phyloP scores from a whole-genome alignment of 2,113 vertebrate genomes.

The Rhabdomys dilectus region DNA sequence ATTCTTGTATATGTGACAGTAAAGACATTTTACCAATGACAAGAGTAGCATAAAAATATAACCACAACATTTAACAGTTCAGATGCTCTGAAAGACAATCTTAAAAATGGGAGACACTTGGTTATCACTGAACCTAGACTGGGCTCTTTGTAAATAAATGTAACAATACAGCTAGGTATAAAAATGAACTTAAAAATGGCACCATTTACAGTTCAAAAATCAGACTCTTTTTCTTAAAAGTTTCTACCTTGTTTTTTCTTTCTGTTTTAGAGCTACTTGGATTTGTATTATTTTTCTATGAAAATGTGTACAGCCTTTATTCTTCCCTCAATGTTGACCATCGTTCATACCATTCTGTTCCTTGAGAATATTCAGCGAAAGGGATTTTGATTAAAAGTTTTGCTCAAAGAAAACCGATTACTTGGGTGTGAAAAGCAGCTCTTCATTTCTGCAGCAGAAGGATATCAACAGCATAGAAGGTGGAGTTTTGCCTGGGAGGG shows the following conservation, averaged over 20 bases:
- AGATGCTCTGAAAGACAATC: constrained; percentile 76
- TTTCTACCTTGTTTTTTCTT: not conserved
- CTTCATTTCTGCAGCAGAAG: not conserved
- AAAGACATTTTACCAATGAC: constrained; percentile 34
- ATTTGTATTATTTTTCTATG: constrained; percentile 70
- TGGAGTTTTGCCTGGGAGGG: not conserved
- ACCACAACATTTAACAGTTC: not conserved
- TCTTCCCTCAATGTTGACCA: constrained; percentile 20
- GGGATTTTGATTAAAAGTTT: constrained; percentile 33
- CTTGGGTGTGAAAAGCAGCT: not conserved
- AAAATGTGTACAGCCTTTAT: constrained; percentile 23
- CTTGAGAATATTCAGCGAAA: not conserved
- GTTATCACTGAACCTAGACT: constrained; percentile 21
- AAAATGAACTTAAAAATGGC: constrained; percentile 37
- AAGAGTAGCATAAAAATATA: constrained; percentile 5
- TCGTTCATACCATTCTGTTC: constrained; percentile 12
- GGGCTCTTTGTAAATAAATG: constrained; percentile 62
- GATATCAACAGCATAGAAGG: not conserved
- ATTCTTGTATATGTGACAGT: constrained; percentile 29
- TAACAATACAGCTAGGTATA: not conserved
- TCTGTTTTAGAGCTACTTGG: constrained; percentile 51
- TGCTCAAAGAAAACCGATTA: not conserved
- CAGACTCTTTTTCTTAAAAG: constrained; percentile 54
- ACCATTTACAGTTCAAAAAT: constrained; percentile 20
- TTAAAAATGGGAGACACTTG: constrained; percentile 50